These are phyloP conservation scores for Trematomus loennbergii DNA, from an alignment of 2,113 vertebrate species.

Conservation along the genomic window DNA sequence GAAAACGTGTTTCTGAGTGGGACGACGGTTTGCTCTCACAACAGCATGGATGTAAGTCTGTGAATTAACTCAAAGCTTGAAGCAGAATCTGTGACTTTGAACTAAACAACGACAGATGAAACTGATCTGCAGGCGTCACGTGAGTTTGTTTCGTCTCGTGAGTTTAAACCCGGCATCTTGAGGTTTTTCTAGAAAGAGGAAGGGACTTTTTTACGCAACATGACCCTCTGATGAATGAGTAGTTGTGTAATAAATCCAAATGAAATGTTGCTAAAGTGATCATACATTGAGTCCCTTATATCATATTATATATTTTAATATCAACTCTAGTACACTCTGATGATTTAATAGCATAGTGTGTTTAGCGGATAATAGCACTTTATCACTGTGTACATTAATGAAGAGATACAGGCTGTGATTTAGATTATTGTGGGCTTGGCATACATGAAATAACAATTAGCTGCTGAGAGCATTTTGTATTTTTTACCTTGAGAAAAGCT, in stretches of 20 bases:
- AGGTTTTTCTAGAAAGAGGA: constrained; percentile 7
- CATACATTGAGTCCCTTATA: not conserved
- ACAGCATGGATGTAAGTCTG: constrained; percentile 3
- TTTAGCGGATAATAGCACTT: too few relatives aligned
- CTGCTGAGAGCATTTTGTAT: not conserved
- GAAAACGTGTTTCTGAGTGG: constrained; percentile 46
- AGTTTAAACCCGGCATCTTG: not conserved
- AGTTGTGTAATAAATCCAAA: not conserved
- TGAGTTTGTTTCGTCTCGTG: constrained; percentile 23
- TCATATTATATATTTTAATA: too few relatives aligned
- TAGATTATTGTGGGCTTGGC: constrained; percentile 8
- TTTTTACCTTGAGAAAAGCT: not conserved
- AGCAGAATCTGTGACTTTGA: not conserved
- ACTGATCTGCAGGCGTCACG: constrained; percentile 3
- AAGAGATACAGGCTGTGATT: too few relatives aligned
- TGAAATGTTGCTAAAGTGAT: not conserved
- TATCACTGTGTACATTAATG: too few relatives aligned
- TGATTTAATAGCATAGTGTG: too few relatives aligned
- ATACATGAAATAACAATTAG: not conserved
- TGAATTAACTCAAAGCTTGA: constrained; percentile 34
- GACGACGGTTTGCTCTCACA: constrained; percentile 38
- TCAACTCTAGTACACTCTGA: too few relatives aligned
- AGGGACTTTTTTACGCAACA: not conserved
- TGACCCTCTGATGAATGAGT: not conserved
- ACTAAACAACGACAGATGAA: constrained; percentile 10